Percentiles rank a stretch among this genome's conserved stretches.
Evolutionary conservation across 2,797 vertebrate species (phyloP).

Genomic region (Lagodon rhomboides): DNA sequence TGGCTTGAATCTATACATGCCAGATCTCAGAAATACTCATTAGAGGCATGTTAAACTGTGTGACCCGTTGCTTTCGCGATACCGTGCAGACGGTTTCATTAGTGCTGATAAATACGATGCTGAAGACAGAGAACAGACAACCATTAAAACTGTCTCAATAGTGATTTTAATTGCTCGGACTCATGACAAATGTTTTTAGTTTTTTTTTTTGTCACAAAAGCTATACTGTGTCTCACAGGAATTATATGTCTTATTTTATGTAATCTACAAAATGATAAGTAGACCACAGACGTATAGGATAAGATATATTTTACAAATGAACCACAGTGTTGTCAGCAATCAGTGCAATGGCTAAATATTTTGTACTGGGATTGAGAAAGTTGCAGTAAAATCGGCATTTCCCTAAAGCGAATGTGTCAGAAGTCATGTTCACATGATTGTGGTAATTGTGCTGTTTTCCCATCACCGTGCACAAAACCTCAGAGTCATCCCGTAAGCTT

Average conservation of each 20-base stretch:
- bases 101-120: slow-evolving; percentile 41
- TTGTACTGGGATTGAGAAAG: slow-evolving; percentile 25
- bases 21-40: slow-evolving; percentile 49
- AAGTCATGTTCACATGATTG: slow-evolving; percentile 27
- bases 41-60: slow-evolving; percentile 34
- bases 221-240: background rate
- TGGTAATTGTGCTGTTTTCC: slow-evolving; percentile 49
- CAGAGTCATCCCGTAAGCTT: slow-evolving; percentile 60
- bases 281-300: background rate
- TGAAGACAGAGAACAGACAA: slow-evolving; percentile 38
- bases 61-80: slow-evolving; percentile 39
- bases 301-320: background rate
- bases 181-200: background rate
- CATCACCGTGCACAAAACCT: slow-evolving; percentile 49
- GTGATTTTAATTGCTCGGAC: slow-evolving; percentile 9
- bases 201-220: background rate
- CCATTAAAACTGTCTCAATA: slow-evolving; percentile 1
- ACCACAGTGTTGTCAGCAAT: background rate
- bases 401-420: slow-evolving; percentile 39
- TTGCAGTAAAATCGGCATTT: slow-evolving; percentile 43
- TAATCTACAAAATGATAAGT: slow-evolving; percentile 12
- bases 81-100: slow-evolving; percentile 28
- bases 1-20: slow-evolving; percentile 39
- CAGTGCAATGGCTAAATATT: background rate
- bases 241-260: background rate